A percentile compares a stretch with the other conserved stretches of the same genome.
These are phyloP conservation scores for Erpobdella octoculata DNA, from an alignment of 2,888 invertebrate species.

Conservation along the genomic window DNA sequence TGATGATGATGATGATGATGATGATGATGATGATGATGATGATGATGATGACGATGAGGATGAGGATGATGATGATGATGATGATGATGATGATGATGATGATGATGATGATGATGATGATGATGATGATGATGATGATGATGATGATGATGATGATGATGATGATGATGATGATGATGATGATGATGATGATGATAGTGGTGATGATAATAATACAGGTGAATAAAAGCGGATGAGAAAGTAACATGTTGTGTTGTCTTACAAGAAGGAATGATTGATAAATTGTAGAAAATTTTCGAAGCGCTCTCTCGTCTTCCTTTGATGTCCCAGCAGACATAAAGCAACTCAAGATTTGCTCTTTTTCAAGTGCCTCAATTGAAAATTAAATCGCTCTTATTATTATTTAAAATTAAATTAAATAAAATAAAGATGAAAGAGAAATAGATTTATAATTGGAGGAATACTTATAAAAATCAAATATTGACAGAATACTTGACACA, in stretches of 20 bases:
- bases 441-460: too few species aligned
- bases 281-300: not conserved
- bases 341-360: not conserved
- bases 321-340: not conserved
- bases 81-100: not conserved
- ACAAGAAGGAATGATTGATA: not conserved
- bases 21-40: not conserved
- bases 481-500: too few species aligned
- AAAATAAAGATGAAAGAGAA: too few species aligned
- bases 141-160: slow-evolving; percentile 1
- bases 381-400: too few species aligned
- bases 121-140: not conserved
- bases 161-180: slow-evolving; percentile 1
- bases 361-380: too few species aligned
- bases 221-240: not conserved
- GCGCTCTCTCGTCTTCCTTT: not conserved
- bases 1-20: slow-evolving; percentile 1
- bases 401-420: too few species aligned
- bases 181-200: not conserved
- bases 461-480: too few species aligned
- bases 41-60: not conserved
- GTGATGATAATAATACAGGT: not conserved
- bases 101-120: not conserved
- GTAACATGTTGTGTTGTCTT: not conserved
- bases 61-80: too few species aligned